A percentile compares a stretch with the other conserved stretches of the same genome.
These are phyloP conservation scores for Vulpes ferrilata DNA, from an alignment of 2,113 vertebrate genomes.

Conservation along the genomic window DNA sequence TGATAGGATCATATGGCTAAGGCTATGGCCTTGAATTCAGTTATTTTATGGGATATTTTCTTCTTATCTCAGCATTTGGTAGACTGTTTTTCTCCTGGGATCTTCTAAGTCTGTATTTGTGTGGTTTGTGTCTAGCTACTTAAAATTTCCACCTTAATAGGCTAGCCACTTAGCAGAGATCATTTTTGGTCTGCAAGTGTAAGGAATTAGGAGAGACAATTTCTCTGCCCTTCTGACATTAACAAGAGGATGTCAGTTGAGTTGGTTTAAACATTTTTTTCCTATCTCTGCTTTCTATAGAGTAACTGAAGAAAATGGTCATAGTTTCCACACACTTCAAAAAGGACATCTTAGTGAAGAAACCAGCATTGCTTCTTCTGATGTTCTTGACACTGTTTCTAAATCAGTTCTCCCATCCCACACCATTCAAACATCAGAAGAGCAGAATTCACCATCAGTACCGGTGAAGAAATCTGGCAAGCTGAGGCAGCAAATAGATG, in stretches of 20 bases:
- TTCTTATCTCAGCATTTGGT: constrained; percentile 75
- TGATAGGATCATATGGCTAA: constrained; percentile 48
- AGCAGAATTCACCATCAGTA: constrained; percentile 83
- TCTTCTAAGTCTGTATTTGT: constrained; percentile 66
- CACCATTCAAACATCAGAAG: constrained; percentile 86
- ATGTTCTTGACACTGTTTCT: constrained; percentile 83
- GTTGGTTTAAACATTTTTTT: constrained; percentile 66
- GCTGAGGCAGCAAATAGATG: constrained; percentile 92
- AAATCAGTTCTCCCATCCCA: constrained; percentile 83
- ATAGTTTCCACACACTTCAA: constrained; percentile 80
- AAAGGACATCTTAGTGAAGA: constrained; percentile 88
- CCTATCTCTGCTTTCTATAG: constrained; percentile 79
- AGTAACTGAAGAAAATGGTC: constrained; percentile 90
- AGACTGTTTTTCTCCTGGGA: constrained; percentile 60
- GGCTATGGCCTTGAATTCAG: constrained; percentile 57
- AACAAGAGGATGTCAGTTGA: not conserved
- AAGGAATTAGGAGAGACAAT: constrained; percentile 31
- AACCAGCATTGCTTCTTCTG: constrained; percentile 44
- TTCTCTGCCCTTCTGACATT: not conserved
- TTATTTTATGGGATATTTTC: constrained; percentile 75
- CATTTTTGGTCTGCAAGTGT: constrained; percentile 24
- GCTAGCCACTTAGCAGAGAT: constrained; percentile 41
- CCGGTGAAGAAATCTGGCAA: constrained; percentile 91
- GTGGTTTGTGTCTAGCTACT: constrained; percentile 70
- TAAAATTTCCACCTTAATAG: constrained; percentile 71